Evolutionary conservation across 2,797 vertebrate species (phyloP).

Genomic region (Lacerta agilis): DNA sequence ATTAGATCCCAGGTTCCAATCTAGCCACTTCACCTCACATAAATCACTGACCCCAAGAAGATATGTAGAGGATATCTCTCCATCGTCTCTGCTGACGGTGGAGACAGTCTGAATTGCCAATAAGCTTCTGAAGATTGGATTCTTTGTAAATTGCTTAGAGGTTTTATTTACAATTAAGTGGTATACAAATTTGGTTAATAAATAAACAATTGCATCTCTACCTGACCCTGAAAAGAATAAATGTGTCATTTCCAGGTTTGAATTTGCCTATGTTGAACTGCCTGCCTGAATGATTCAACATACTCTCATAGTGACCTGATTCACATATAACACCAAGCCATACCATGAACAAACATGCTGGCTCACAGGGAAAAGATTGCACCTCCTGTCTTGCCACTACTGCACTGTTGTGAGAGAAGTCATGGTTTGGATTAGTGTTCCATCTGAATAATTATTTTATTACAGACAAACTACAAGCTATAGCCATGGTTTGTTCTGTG

Average conservation of each 20-base stretch:
- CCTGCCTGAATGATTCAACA: background rate
- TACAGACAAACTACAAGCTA: too few relatives aligned
- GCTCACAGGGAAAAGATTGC: too few relatives aligned
- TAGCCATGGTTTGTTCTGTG: too few relatives aligned
- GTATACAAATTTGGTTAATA: too few relatives aligned
- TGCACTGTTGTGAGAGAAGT: background rate
- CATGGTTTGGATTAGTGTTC: background rate
- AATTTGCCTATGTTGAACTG: background rate
- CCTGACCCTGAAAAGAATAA: background rate
- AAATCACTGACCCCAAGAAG: background rate
- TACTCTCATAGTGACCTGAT: background rate
- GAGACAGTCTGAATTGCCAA: background rate
- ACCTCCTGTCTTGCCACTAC: too few relatives aligned
- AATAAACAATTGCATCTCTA: background rate
- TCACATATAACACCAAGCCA: too few relatives aligned
- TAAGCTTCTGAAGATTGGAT: background rate
- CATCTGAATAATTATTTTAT: too few relatives aligned
- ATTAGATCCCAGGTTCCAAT: background rate
- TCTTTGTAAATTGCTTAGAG: too few relatives aligned
- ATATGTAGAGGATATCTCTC: background rate
- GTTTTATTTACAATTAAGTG: too few relatives aligned
- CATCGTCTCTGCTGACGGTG: too few relatives aligned
- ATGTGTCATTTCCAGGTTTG: background rate
- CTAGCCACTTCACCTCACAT: background rate
- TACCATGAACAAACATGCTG: too few relatives aligned